Percentiles rank a stretch among this genome's conserved stretches.
Evolutionary conservation across 2,113 vertebrate species (phyloP).

Genomic region (Lynx canadensis): DNA sequence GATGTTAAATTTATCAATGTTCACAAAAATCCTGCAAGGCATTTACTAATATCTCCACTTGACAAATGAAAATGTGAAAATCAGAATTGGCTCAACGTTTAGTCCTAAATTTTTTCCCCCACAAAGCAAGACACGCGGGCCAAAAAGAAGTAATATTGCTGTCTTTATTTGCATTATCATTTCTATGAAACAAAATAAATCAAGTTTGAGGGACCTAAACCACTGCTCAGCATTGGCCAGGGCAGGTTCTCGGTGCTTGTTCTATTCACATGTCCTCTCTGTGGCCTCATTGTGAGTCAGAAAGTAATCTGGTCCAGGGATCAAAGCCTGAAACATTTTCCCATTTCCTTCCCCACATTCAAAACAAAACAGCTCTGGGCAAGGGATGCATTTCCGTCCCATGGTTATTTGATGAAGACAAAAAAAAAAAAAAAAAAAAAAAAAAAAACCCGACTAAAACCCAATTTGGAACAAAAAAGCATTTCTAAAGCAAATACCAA

Average conservation of each 20-base stretch:
- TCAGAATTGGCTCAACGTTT: neutral
- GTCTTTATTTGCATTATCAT: neutral
- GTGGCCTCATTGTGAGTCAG: conserved; percentile 56
- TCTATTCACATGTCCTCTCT: conserved; percentile 51
- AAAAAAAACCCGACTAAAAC: conserved; percentile 5
- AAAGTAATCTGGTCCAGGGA: conserved; percentile 52
- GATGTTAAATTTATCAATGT: neutral
- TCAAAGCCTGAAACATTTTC: conserved; percentile 68
- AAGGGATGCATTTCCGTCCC: conserved; percentile 31
- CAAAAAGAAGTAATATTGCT: neutral
- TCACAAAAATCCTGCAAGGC: neutral
- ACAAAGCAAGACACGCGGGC: neutral
- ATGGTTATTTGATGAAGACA: neutral
- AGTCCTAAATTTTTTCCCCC: neutral
- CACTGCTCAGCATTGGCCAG: neutral
- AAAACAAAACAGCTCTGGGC: conserved; percentile 63
- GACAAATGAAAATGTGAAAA: neutral
- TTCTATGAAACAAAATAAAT: neutral
- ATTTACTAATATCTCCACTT: neutral
- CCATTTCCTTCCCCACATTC: conserved; percentile 65
- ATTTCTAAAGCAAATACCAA: conserved; percentile 15
- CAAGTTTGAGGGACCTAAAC: neutral
- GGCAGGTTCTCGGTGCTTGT: neutral
- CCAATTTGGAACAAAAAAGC: neutral
- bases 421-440: neutral